Evolutionary conservation across 2,888 invertebrate genomes (phyloP), one percentile per base, ranked within the genome.

Genomic region (Aproaerema taeniolella): DNA sequence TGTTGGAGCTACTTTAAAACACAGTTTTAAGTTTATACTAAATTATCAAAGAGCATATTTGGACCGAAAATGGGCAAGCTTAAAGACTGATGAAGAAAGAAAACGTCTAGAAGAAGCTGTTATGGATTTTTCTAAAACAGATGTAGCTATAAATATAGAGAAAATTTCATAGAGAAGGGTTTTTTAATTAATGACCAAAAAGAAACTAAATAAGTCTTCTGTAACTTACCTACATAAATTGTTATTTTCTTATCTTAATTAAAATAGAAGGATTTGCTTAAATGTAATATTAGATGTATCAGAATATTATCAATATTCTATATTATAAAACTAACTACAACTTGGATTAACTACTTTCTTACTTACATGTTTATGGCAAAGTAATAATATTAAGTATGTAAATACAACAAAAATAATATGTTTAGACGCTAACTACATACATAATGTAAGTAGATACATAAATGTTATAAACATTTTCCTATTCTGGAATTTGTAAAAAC

Each of bases 1-100:
- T 67, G 87, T 90, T 1, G 94, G 94, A 13, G 95, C 94, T 2
- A 93, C 95, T 10, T 85, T 95, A 38, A 92, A 91, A 70, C 93
- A 95, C 49, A 93, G 94, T 71, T 94, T 92, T 61, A 89, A 89
- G 52, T 93, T 91, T 61, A 89, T 95, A 41, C 86, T 91, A 59
- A 89, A 86, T 44, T 89, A 92, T 67, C 94, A 94, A 56, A 87
- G 89, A 54, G 74, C 81, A 36, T 91, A 89, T 60, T 79, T 93
- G 39, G 90, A 93, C 59, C 80, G 87, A 34, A 87, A 89, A 67
- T 91, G 92, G 88, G 76, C 80, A 0, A 79, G 76, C 49, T 72
- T 93, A 20, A 89, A 87, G 49, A 91, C 88, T 25, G 90, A 91
- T 17, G 88, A 89, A 45, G 91, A 92, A 54, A 89, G 88, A 41